Base-by-base conservation (phyloP, 2,113 vertebrate species). In the Pseudorectes ferrugineus region DNA sequence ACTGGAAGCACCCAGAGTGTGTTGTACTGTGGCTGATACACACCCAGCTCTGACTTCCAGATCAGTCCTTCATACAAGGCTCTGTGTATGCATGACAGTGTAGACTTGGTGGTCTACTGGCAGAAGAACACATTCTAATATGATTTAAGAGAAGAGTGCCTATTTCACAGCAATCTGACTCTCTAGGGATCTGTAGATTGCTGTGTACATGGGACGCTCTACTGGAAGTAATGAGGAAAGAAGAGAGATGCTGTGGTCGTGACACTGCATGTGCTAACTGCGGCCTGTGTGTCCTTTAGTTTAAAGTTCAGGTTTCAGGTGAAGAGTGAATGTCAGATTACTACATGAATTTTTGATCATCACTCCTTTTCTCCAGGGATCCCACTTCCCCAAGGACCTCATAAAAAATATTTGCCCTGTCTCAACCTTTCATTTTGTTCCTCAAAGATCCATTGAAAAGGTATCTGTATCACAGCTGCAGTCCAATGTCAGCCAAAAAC, bases 401-500 rank as follows among this genome's bases (percentile, higher is more conserved):
- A 89, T 93, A 93, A 92, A 92, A 96, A 95, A 95, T 93, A 95
- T 92, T 96, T 96, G 63, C 79, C 66, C 73, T 72, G 48, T 88
- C 78, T 86, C 91, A 89, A 94, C 76, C 91, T 94, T 92, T 74
- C 68, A 52, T 88, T 90, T 86, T 94, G 68, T 89, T 95, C 75
- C 94, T 93, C 84, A 89, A 87, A 89, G 82, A 92, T 85, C 71
- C 81, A 92, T 73, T 93, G 85, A 93, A 89, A 96, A 95, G 57
- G 78, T 91, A 94, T 92, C 77, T 83, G 83, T 94, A 93, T 89
- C 96, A 94, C 92, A 96, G 94, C 89, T 95, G 95, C 92, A 96
- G 91, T 95, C 86, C 85, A 95, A 79, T 80, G 92, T 97, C 96
- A 96, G 94, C 93, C 93, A 96, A 95, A 95, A 96, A 93, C 96